Evolutionary conservation across 2,888 invertebrate species (phyloP).

Genomic region (Dione juno): DNA sequence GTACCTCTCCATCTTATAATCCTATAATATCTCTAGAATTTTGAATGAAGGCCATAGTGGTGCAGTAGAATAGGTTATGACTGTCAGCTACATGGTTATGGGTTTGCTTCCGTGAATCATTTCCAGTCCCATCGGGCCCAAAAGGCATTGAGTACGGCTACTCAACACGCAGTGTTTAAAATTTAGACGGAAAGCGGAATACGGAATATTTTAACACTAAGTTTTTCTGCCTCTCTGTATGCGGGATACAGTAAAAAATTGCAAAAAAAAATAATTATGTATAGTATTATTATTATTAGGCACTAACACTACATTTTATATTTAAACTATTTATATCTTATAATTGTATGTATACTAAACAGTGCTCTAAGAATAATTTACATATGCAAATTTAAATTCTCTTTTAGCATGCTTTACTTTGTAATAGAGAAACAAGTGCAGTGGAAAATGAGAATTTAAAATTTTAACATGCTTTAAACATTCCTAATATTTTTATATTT

Average conservation of each 20-base stretch:
- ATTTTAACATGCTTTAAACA: slow-evolving; percentile 36
- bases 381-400: slow-evolving; percentile 25
- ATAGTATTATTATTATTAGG: neutral
- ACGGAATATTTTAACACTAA: neutral
- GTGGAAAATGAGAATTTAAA: slow-evolving; percentile 42
- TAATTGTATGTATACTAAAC: slow-evolving; percentile 13
- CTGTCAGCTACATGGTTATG: no score
- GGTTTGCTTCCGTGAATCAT: no score
- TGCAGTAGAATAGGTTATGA: no score
- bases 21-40: no score
- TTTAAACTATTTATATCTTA: neutral
- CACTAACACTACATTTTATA: neutral
- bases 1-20: no score
- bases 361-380: slow-evolving; percentile 1
- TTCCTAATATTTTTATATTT: slow-evolving; percentile 1
- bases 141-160: no score
- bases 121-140: no score
- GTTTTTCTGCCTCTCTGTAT: neutral
- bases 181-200: neutral
- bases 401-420: slow-evolving; percentile 22
- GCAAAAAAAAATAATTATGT: neutral
- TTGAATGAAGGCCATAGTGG: no score
- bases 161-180: no score
- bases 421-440: slow-evolving; percentile 40
- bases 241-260: neutral